phyloP scores from a whole-genome alignment of 2,797 vertebrate genomes.

The Chanos chanos region DNA sequence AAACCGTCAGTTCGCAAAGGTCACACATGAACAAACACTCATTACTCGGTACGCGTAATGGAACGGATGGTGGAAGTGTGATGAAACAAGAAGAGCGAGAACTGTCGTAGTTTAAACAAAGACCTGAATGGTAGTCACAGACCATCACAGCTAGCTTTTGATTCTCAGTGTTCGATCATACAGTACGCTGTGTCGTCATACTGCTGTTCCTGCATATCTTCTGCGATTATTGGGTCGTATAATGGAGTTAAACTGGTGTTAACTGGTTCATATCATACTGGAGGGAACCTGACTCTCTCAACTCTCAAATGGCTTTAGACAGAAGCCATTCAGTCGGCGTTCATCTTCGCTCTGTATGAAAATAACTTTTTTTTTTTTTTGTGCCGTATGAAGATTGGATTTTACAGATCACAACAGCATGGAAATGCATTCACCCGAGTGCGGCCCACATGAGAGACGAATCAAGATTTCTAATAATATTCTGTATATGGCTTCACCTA shows the following conservation, averaged over 20 bases:
- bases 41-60: no score
- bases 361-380: constrained; percentile 81
- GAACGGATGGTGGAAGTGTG: no score
- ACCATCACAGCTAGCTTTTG: no score
- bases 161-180: no score
- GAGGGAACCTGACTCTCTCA: constrained; percentile 57
- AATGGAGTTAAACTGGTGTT: constrained; percentile 71
- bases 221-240: constrained; percentile 72
- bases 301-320: constrained; percentile 72
- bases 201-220: constrained; percentile 66
- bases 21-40: no score
- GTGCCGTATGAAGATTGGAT: constrained; percentile 82
- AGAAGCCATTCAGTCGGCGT: constrained; percentile 68
- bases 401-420: constrained; percentile 82
- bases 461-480: constrained; percentile 83
- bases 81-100: no score
- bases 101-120: no score
- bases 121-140: no score
- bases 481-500: constrained; percentile 81
- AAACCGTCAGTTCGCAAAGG: no score
- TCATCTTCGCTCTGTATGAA: constrained; percentile 76
- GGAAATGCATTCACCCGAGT: constrained; percentile 80
- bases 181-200: constrained; percentile 26
- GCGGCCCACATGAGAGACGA: constrained; percentile 81
- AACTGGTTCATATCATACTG: constrained; percentile 67